Conservation (phyloP, 2,797 vertebrate species). For the Bradypodion pumilum region DNA sequence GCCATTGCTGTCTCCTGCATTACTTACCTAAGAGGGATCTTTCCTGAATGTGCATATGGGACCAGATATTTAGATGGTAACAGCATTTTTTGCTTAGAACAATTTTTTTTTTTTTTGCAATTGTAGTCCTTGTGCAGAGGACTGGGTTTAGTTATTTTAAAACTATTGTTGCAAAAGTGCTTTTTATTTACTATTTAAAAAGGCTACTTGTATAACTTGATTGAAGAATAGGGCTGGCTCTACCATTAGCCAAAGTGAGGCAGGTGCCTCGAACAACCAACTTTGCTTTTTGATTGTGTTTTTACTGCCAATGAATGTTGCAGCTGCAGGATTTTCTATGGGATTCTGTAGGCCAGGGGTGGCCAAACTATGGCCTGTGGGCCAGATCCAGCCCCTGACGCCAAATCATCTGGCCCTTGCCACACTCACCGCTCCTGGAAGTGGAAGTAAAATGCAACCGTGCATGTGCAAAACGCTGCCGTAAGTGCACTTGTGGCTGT, state of each 20-base stretch:
- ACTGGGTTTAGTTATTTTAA: neutral
- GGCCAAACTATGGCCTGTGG: no score
- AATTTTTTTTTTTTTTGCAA: neutral
- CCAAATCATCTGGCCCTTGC: no score
- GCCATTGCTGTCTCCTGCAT: constrained; percentile 95
- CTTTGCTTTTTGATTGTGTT: neutral
- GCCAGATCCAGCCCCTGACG: no score
- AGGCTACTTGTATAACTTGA: neutral
- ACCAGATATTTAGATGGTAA: constrained; percentile 93
- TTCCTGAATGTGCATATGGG: constrained; percentile 93
- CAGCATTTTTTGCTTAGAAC: neutral
- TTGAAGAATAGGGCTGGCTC: neutral
- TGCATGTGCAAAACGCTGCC: no score
- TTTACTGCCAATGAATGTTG: neutral
- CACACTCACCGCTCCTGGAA: no score
- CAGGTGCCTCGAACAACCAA: neutral
- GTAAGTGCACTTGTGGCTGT: no score
- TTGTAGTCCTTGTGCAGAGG: neutral
- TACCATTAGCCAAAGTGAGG: neutral
- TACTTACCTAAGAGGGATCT: constrained; percentile 93
- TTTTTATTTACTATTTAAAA: neutral
- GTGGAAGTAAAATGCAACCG: no score
- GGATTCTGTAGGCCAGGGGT: neutral
- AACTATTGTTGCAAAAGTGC: neutral
- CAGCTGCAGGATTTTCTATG: no score